Evolutionary conservation across 92 coral and sea anemone genomes (phyloP).

Genomic region (Anthopleura xanthogrammica): DNA sequence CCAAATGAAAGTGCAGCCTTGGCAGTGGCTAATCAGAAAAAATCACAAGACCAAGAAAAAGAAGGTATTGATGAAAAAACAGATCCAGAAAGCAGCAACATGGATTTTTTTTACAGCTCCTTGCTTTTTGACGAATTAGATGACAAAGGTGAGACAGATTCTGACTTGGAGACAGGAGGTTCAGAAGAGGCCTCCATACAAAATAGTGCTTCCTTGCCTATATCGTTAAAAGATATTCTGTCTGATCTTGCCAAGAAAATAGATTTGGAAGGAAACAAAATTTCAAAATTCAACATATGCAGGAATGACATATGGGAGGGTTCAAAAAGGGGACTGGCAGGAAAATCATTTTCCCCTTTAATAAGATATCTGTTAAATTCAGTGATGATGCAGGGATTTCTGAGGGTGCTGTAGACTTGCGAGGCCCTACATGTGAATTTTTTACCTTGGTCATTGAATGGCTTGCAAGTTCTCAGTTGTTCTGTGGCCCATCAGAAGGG

Average conservation of each 20-base stretch:
- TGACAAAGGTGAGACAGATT: conserved; percentile 33
- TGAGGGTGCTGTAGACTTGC: conserved; percentile 65
- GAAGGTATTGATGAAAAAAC: conserved; percentile 11
- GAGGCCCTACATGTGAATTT: conserved; percentile 63
- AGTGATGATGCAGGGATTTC: conserved; percentile 57
- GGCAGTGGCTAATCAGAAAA: conserved; percentile 9
- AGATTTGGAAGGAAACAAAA: conserved; percentile 28
- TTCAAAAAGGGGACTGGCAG: conserved; percentile 50
- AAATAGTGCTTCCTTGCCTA: conserved; percentile 7
- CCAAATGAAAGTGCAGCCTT: conserved; percentile 7
- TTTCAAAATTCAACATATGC: conserved; percentile 58
- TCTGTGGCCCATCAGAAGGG: conserved; percentile 51
- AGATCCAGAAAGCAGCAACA: conserved; percentile 30
- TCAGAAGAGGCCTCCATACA: conserved; percentile 11
- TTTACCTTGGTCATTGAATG: conserved; percentile 59
- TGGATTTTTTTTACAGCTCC: conserved; percentile 47
- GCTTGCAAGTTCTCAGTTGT: conserved; percentile 50
- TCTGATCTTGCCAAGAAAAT: conserved; percentile 39
- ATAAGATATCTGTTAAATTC: conserved; percentile 47
- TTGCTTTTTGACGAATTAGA: conserved; percentile 40
- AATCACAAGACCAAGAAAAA: conserved; percentile 3
- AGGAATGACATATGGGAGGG: conserved; percentile 68
- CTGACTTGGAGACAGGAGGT: conserved; percentile 43
- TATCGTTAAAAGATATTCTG: conserved; percentile 45
- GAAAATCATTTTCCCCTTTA: conserved; percentile 63